Base-by-base conservation (phyloP, 2,888 invertebrate species). In the Congeria kusceri region DNA sequence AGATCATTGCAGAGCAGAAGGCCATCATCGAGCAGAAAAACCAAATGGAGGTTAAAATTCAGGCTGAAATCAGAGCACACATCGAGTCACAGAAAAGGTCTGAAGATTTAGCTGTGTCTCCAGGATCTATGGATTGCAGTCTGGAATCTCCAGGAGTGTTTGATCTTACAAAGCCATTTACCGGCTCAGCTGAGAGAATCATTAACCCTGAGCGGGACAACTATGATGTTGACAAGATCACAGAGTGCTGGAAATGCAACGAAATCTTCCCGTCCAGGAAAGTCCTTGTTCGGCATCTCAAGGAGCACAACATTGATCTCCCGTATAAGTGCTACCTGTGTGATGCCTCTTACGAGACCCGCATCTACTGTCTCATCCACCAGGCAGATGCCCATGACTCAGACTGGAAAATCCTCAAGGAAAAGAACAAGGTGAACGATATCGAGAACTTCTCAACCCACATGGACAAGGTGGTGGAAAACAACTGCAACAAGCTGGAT, bases 261-360 rank as follows among this genome's bases (percentile, higher is more conserved):
- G 85, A 87, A 61, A 82, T 85, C 64, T 93, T 91, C 77, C 80
- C 85, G 15, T 88, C 89, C 5, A 84, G 92, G 53, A 91, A 92
- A 74, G 77, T 87, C 18, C 84, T 92, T 18, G 86, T 91, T n/a
- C 87, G 90, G 5, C 93, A 93, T 61, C 86, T 92, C 28, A 92
- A 92, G 77, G 93, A 92, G 73, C 92, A 92, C 84, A 91, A 87
- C 77, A 90, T 91, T 63, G 93, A 92, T 76, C 97, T 7, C n/a
- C 92, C 93, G 1, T 98, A 96, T 94, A 98, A 98, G 93, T 98
- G 98, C 91, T 98, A 98, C 94, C 94, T 98, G 0, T 98, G 98
- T 92, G 98, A 98, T 89, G 96, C 96, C 11, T 97, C 97, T 0
- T 98, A 96, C 90, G 95, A 95, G 0, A 96, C 96, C 57, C 95